Conservation (phyloP, 2,888 invertebrate genomes). For the Thyatira batis region DNA sequence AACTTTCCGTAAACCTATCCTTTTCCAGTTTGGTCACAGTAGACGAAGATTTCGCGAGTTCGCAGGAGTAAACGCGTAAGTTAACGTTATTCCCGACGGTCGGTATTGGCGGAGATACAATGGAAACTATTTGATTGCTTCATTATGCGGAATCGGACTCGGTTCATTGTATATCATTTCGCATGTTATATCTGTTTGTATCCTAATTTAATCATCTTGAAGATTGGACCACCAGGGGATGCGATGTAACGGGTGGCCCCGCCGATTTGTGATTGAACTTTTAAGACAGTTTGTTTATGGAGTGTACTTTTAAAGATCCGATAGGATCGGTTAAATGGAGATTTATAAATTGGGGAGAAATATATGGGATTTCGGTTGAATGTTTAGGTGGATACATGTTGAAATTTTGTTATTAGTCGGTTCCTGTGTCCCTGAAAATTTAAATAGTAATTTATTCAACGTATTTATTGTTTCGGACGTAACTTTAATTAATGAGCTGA, state of each 20-base stretch:
- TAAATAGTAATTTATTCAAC: too few relatives aligned
- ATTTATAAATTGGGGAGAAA: constrained; percentile 10
- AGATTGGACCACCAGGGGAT: constrained; percentile 78
- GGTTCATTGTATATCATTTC: constrained; percentile 79
- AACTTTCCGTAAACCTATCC: background rate
- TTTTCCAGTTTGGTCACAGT: background rate
- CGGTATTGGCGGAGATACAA: constrained; percentile 54
- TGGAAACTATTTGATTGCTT: constrained; percentile 79
- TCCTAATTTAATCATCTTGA: constrained; percentile 81
- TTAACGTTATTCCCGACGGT: constrained; percentile 38
- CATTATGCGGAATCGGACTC: constrained; percentile 74
- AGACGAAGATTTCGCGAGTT: background rate
- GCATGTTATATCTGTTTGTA: constrained; percentile 76
- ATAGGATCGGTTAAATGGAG: background rate
- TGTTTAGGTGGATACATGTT: background rate
- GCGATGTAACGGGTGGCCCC: constrained; percentile 66
- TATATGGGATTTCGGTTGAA: constrained; percentile 1
- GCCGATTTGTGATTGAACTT: constrained; percentile 64
- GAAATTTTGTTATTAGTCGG: too few relatives aligned
- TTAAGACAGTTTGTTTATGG: constrained; percentile 55
- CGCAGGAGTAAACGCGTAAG: constrained; percentile 31
- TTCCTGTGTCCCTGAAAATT: too few relatives aligned
- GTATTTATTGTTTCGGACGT: too few relatives aligned
- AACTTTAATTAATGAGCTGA: too few relatives aligned
- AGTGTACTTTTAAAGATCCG: constrained; percentile 40